Conservation (phyloP, 2,113 vertebrate genomes). For the Stegastes partitus region DNA sequence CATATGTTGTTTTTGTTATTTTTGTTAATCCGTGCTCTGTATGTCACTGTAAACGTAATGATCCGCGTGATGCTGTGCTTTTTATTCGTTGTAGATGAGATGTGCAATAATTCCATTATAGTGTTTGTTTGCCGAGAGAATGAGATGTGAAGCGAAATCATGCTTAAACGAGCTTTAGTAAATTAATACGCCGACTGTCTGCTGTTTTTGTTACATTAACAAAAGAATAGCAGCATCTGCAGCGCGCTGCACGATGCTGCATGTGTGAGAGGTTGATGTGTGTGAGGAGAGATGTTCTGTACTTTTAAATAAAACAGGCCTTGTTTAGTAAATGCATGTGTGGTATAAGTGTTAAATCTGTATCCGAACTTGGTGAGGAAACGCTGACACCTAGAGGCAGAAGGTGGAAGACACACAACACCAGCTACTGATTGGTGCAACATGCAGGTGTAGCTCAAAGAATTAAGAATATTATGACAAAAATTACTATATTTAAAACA, state of each 20-base stretch:
- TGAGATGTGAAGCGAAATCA: conserved; percentile 18
- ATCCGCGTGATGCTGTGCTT: conserved; percentile 43
- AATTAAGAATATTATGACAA: too few relatives aligned
- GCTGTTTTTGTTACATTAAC: conserved; percentile 78
- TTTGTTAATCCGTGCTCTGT: not conserved
- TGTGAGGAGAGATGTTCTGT: conserved; percentile 25
- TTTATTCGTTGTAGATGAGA: conserved; percentile 48
- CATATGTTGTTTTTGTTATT: conserved; percentile 6
- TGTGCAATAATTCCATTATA: conserved; percentile 73
- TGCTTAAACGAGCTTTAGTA: conserved; percentile 15
- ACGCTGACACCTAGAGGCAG: conserved; percentile 63
- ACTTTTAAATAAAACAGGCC: conserved; percentile 46
- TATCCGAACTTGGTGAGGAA: not conserved
- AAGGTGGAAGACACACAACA: conserved; percentile 3
- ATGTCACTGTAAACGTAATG: conserved; percentile 35
- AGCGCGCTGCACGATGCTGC: conserved; percentile 29
- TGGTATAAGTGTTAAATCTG: not conserved
- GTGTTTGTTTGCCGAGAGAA: conserved; percentile 30
- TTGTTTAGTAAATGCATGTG: conserved; percentile 18
- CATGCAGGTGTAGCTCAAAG: too few relatives aligned
- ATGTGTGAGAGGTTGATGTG: conserved; percentile 35
- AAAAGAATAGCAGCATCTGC: conserved; percentile 54
- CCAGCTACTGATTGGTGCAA: not conserved
- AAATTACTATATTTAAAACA: too few relatives aligned
- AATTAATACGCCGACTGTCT: conserved; percentile 36